Percentiles rank a stretch among this genome's conserved stretches.
phyloP scores from a whole-genome alignment of 2,797 vertebrate genomes.

The Anomalospiza imberbis region DNA sequence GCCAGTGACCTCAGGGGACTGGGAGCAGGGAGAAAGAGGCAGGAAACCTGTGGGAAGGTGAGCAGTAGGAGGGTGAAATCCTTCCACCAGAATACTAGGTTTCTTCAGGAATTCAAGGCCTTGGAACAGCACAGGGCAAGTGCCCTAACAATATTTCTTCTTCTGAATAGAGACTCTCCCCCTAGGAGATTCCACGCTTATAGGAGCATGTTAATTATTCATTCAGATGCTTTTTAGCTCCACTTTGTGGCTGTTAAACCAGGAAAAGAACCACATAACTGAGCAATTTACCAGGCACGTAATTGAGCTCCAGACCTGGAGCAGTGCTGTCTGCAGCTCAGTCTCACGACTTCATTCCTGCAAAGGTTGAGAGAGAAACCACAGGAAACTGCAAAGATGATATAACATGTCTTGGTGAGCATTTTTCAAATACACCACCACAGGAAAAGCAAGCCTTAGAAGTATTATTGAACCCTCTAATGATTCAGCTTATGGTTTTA shows the following conservation, averaged over 20 bases:
- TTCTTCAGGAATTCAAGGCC: neutral
- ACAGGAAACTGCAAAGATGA: neutral
- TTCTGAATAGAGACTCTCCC: neutral
- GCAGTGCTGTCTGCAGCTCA: neutral
- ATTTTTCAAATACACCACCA: neutral
- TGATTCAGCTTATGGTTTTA: neutral
- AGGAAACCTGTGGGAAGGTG: neutral
- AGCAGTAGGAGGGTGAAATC: neutral
- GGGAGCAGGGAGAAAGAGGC: neutral
- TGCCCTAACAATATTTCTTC: neutral
- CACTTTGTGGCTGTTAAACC: neutral
- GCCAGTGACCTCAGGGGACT: rapidly evolving
- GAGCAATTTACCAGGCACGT: neutral
- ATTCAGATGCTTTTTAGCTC: neutral
- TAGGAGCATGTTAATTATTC: neutral
- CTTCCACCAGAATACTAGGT: rapidly evolving
- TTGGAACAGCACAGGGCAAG: neutral
- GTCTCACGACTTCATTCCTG: neutral
- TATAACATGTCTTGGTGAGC: neutral
- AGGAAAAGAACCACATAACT: neutral
- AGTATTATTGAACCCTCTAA: neutral
- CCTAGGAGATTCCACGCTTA: neutral
- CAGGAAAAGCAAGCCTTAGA: neutral
- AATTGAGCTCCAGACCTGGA: neutral
- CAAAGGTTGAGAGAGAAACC: neutral